Percentiles rank a stretch among this genome's conserved stretches.
Evolutionary conservation across 2,888 invertebrate genomes (phyloP).

Genomic region (Lasiommata megera): DNA sequence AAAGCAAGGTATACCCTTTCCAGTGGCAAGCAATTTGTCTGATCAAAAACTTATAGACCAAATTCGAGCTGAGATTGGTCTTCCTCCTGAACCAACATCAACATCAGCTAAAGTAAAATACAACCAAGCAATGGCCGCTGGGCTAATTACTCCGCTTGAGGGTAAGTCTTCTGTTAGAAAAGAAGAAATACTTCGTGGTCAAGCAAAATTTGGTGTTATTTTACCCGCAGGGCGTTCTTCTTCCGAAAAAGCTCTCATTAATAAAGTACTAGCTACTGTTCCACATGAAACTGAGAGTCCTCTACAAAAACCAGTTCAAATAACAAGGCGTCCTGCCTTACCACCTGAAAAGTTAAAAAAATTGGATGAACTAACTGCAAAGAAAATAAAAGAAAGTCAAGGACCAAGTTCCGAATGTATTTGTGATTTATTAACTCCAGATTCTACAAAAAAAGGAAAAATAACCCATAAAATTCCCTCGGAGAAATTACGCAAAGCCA

Average conservation of each 20-base stretch:
- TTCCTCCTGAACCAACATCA: conserved; percentile 37
- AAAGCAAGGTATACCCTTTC: conserved; percentile 37
- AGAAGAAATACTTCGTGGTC: conserved; percentile 34
- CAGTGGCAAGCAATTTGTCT: conserved; percentile 38
- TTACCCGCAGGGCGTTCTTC: conserved; percentile 34
- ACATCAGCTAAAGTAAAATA: conserved; percentile 26
- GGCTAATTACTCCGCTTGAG: conserved; percentile 29
- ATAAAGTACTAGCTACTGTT: conserved; percentile 25
- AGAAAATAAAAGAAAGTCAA: conserved; percentile 42
- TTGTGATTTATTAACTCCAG: conserved; percentile 39
- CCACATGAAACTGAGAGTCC: no score
- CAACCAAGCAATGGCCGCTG: conserved; percentile 36
- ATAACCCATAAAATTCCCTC: conserved; percentile 6
- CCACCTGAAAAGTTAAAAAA: conserved; percentile 32
- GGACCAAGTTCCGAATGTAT: conserved; percentile 48
- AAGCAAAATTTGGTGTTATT: conserved; percentile 33
- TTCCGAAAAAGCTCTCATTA: conserved; percentile 36
- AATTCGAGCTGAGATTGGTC: conserved; percentile 37
- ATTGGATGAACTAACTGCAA: conserved; percentile 38
- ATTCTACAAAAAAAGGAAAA: no score
- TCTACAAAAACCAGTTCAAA: no score
- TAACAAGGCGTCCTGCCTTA: conserved; percentile 9
- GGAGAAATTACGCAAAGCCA: conserved; percentile 20
- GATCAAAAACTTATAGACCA: conserved; percentile 39
- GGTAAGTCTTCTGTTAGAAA: conserved; percentile 32